Evolutionary conservation across 2,113 vertebrate genomes (phyloP), one percentile per base, ranked within the genome.

Genomic region (Engystomops pustulosus): DNA sequence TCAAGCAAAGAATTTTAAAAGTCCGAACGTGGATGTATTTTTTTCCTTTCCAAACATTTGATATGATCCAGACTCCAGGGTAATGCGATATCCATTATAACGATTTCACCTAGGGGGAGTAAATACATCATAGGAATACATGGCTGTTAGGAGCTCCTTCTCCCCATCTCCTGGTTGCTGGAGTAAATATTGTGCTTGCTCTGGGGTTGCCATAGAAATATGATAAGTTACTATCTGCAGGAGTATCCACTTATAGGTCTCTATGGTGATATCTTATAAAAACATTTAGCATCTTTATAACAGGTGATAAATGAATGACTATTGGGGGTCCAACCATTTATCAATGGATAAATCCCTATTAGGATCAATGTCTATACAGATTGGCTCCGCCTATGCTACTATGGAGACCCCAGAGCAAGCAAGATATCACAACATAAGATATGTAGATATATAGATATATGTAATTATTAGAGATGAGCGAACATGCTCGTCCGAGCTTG

Each of bases 1-100:
- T 80, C 15, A 68, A 80, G 60, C 30, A 65, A 80, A 68, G 62
- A 49, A 80, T 80, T 34, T 67, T 77, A 58, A 55, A n/a, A 53
- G 74, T 12, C 45, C 49, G 45, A 20, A 30, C 2, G 25, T 51
- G 23, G 4, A 75, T 51, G 17, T 14, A 55, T 77, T 72, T 20
- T 51, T 7, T 77, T 53, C 58, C 74, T 36, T 53, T 58, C 32
- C 32, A 77, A 58, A 58, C 17, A 58, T 77, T 36, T 77, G 74
- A 77, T 55, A 36, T 11, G 20, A 77, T 77, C 74, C 74, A 77
- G 74, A n/a, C 74, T 58, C n/a, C 23, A 38, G n/a, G 20, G 30
- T 58, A 77, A 53, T 15, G 17, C 25, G 32, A 58, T 38, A 58
- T 55, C 32, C 23, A 55, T 34, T 55, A 32, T 38, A 55, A 30